A percentile compares a stretch with the other conserved stretches of the same genome.
These are phyloP conservation scores for Orius insidiosus DNA, from an alignment of 1,140 invertebrate genomes.

Conservation along the genomic window DNA sequence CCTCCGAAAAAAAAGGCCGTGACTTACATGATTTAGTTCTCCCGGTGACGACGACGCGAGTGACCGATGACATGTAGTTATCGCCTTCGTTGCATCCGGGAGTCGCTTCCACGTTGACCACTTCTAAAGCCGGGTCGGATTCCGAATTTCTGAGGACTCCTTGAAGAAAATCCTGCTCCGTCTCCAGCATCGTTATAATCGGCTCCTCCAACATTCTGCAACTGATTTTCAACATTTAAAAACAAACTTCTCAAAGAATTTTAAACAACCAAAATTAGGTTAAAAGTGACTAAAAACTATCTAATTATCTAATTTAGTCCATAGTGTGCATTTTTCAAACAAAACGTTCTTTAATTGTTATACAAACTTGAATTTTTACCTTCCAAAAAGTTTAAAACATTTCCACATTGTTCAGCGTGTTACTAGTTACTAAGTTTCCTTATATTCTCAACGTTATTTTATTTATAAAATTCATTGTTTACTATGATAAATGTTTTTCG, in stretches of 20 bases:
- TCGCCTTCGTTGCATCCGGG: constrained; percentile 24
- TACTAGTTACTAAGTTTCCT: too few species aligned
- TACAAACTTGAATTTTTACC: too few species aligned
- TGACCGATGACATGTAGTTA: constrained; percentile 27
- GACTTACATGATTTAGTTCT: constrained; percentile 16
- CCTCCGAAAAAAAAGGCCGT: not conserved
- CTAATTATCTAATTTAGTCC: too few species aligned
- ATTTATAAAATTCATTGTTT: too few species aligned
- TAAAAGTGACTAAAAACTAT: too few species aligned
- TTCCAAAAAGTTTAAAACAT: too few species aligned
- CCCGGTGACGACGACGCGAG: constrained; percentile 20
- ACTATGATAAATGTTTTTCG: too few species aligned
- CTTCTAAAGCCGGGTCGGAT: constrained; percentile 22
- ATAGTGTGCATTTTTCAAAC: too few species aligned
- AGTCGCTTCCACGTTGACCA: constrained; percentile 21
- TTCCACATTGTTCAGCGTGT: too few species aligned
- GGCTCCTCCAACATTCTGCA: constrained; percentile 7
- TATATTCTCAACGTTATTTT: too few species aligned
- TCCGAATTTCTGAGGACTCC: constrained; percentile 23
- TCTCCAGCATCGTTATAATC: constrained; percentile 7
- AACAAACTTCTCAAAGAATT: not conserved
- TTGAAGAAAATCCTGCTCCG: constrained; percentile 13
- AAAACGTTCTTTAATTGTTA: too few species aligned
- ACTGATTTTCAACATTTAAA: too few species aligned
- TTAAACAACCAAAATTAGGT: not conserved